Base-by-base conservation (phyloP, 2,797 vertebrate species). In the Melanotaenia parkinsoni region DNA sequence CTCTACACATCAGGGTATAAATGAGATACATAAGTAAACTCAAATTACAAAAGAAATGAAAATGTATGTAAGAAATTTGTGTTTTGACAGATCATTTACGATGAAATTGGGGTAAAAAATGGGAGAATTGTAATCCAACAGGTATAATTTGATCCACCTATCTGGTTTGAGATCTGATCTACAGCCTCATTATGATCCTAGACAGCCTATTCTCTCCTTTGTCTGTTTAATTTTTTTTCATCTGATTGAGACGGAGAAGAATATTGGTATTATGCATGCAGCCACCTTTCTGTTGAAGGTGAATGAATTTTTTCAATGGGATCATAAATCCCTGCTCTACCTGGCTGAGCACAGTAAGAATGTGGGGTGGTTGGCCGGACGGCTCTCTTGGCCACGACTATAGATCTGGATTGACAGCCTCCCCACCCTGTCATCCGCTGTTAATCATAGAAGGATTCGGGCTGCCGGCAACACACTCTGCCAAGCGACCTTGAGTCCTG, bases 321-420 rank as follows among this genome's bases (percentile, higher is more conserved):
- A 67, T 80, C 83, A 82, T 94, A 92, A 89, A 91, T 93, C 76
- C 63, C 47, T 0, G n/a, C 58, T 77, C 68, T 81, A 86, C 82
- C 88, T 89, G 84, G 70, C 70, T n/a, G 80, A 68, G 20, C 57
- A 61, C 45, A 64, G 79, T 88, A 80, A 74, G 74, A 67, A 87
- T 81, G 76, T 67, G 1, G 11, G 13, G 58, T 43, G 71, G 77
- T 81, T 79, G 58, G 82, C 72, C 70, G 71, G 63, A 60, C 54
- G 24, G 60, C 80, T 83, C 85, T 87, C 81, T 81, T 86, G 81
- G 84, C 86, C 59, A 10, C 60, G 71, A 67, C 63, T 63, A 69
- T 91, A 89, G 83, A 91, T 93, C 87, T 90, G 76, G 90, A 93
- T 91, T 95, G 93, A 92, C 93, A 90, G 93, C 89, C 91, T 83